A percentile compares a stretch with the other conserved stretches of the same genome.
Evolutionary conservation across 2,888 invertebrate genomes (phyloP).

Genomic region (Diaprepes abbreviatus): DNA sequence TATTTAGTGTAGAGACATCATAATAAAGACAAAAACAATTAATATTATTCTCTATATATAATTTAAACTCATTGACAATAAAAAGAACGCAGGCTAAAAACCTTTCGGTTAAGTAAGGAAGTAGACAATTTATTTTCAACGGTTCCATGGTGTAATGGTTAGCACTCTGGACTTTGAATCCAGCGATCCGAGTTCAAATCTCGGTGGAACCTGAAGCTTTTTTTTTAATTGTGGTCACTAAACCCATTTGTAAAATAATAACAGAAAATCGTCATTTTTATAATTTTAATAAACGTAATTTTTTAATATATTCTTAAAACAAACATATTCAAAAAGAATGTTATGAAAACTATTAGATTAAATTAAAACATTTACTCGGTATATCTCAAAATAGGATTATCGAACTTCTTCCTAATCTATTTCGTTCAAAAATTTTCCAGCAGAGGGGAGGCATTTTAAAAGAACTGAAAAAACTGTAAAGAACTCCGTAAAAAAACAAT

Average conservation of each 20-base stretch:
- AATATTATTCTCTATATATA: background rate
- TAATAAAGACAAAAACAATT: too few species aligned
- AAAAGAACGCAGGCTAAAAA: background rate
- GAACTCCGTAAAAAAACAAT: conserved; percentile 37
- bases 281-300: background rate
- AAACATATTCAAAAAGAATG: background rate
- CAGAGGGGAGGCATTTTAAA: conserved; percentile 11
- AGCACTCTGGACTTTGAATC: conserved; percentile 87
- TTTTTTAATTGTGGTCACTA: conserved; percentile 2
- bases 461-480: conserved; percentile 44
- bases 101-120: background rate
- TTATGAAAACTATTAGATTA: background rate
- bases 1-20: too few species aligned
- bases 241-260: background rate
- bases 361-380: background rate
- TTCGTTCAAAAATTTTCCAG: background rate
- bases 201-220: conserved; percentile 78
- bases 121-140: background rate
- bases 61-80: background rate
- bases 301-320: background rate
- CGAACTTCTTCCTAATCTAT: background rate
- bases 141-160: conserved; percentile 61
- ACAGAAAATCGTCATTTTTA: background rate
- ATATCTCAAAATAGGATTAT: background rate
- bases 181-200: conserved; percentile 87